Percentiles rank a stretch among this genome's conserved stretches.
These are phyloP conservation scores for Conus ventricosus DNA, from an alignment of 1,140 invertebrate species.

Conservation along the genomic window DNA sequence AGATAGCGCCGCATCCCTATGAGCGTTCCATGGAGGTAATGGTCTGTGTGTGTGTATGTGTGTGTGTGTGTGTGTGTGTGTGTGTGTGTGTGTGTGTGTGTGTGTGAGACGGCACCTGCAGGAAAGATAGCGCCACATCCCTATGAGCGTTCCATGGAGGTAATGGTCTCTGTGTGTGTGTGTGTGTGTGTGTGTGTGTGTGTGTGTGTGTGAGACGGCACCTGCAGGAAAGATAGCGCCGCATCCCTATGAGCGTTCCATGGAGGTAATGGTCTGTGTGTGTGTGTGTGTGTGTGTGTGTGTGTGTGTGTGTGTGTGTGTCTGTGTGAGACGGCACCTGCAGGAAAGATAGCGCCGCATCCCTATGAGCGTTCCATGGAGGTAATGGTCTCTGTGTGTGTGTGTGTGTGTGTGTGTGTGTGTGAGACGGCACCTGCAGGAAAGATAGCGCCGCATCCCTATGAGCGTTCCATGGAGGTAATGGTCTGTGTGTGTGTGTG, in stretches of 20 bases:
- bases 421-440: slow-evolving; percentile 70
- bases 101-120: slow-evolving; percentile 71
- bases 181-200: slow-evolving; percentile 73
- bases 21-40: slow-evolving; percentile 62
- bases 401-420: slow-evolving; percentile 72
- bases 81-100: slow-evolving; percentile 71
- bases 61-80: slow-evolving; percentile 71
- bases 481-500: slow-evolving; percentile 62
- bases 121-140: slow-evolving; percentile 65
- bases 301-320: no score
- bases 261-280: slow-evolving; percentile 55
- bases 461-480: slow-evolving; percentile 63
- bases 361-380: slow-evolving; percentile 61
- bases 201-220: no score
- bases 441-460: slow-evolving; percentile 63
- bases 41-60: slow-evolving; percentile 61
- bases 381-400: slow-evolving; percentile 58
- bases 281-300: slow-evolving; percentile 73
- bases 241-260: slow-evolving; percentile 56
- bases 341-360: slow-evolving; percentile 66
- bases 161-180: slow-evolving; percentile 58
- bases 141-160: slow-evolving; percentile 63
- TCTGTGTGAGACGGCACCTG: slow-evolving; percentile 70
- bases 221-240: slow-evolving; percentile 70
- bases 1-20: slow-evolving; percentile 64